These are phyloP conservation scores for Subacronicta megacephala DNA, from an alignment of 2,888 invertebrate species.

Conservation along the genomic window DNA sequence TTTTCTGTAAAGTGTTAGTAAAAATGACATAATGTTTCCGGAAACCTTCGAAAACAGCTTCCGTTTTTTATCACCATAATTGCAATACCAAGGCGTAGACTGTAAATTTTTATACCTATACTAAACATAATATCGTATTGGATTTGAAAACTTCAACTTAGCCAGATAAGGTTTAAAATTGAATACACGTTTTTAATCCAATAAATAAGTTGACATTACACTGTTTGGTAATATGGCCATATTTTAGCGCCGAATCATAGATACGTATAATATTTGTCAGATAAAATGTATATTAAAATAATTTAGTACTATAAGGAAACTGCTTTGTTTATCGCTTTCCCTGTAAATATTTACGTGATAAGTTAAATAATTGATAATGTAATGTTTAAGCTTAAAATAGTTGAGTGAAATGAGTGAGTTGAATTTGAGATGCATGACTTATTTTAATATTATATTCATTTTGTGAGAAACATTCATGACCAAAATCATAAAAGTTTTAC, in stretches of 20 bases:
- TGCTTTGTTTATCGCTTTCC: conserved; percentile 10
- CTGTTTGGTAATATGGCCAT: conserved; percentile 15
- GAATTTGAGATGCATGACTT: not conserved
- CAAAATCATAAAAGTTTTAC: too few relatives aligned
- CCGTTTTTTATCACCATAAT: conserved; percentile 32
- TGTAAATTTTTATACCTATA: conserved; percentile 21
- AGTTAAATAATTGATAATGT: not conserved
- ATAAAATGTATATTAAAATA: conserved; percentile 23
- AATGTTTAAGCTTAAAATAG: not conserved
- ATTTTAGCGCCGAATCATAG: conserved; percentile 17
- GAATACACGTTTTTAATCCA: conserved; percentile 1
- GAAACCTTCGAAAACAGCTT: conserved; percentile 15
- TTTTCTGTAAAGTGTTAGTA: conserved; percentile 31
- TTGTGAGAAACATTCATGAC: not conserved
- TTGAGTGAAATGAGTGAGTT: too few relatives aligned
- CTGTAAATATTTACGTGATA: conserved; percentile 6
- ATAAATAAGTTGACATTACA: conserved; percentile 31
- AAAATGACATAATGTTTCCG: conserved; percentile 28
- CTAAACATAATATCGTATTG: not conserved
- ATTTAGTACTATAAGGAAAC: conserved; percentile 11
- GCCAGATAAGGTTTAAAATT: not conserved
- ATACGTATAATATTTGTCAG: conserved; percentile 10
- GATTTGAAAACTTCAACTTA: conserved; percentile 2
- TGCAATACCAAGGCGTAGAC: conserved; percentile 13
- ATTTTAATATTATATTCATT: not conserved